Percentiles rank a stretch among this genome's conserved stretches.
phyloP scores from a whole-genome alignment of 2,113 vertebrate species.

The Hydrolagus affinis region DNA sequence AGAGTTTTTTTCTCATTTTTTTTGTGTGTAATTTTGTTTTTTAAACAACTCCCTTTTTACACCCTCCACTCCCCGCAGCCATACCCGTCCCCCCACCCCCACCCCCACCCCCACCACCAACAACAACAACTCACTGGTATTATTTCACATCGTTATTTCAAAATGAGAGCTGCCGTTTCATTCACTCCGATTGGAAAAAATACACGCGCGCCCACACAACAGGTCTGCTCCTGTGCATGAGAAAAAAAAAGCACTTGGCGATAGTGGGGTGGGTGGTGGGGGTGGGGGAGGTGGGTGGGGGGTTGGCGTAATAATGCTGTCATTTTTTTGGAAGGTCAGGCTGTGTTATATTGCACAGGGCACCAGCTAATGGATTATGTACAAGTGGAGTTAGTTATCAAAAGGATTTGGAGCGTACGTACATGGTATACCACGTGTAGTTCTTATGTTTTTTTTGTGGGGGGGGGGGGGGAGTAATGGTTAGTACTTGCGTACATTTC shows the following conservation, averaged over 20 bases:
- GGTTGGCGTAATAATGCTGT: background rate
- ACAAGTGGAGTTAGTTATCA: conserved; percentile 31
- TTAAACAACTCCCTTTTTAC: conserved; percentile 5
- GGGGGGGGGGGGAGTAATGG: too few relatives aligned
- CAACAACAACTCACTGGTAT: too few relatives aligned
- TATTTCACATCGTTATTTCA: background rate
- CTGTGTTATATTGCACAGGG: conserved; percentile 32
- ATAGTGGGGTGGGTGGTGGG: too few relatives aligned
- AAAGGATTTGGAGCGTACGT: conserved; percentile 32
- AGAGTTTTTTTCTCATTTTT: background rate
- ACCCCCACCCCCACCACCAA: too few relatives aligned
- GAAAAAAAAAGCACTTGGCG: conserved; percentile 29
- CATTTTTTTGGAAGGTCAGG: conserved; percentile 14
- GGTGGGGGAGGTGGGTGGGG: too few relatives aligned
- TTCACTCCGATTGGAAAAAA: conserved; percentile 7
- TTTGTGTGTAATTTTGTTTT: conserved; percentile 3
- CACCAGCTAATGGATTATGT: conserved; percentile 24
- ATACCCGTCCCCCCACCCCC: too few relatives aligned
- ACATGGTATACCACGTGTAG: conserved; percentile 31
- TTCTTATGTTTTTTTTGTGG: too few relatives aligned
- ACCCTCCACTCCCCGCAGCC: too few relatives aligned
- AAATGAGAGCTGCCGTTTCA: conserved; percentile 21
- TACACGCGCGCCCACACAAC: background rate
- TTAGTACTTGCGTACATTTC: conserved; percentile 31
- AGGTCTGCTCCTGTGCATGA: conserved; percentile 14